Base-by-base conservation (phyloP, 1,140 invertebrate species). In the Cylas formicarius region DNA sequence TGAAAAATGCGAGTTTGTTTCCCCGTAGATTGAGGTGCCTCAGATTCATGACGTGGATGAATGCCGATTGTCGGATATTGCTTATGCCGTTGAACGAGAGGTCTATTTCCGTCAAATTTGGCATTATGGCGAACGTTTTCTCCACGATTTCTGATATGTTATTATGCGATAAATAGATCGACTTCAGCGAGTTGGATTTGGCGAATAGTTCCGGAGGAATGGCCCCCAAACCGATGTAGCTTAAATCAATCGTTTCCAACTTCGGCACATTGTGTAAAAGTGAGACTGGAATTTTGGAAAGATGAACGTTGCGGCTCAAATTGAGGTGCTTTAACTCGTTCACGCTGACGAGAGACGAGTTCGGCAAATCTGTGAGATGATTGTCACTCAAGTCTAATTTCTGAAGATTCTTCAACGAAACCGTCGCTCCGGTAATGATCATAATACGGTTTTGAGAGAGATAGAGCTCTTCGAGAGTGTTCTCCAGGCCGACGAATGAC, bases 341-440 rank as follows among this genome's bases (percentile, higher is more conserved):
- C 17, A 90, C 66, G n/a, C 75, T 69, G 3, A 74, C 69, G 41
- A 92, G 89, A 0, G 80, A 75, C 19, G 77, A 78, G 0, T 72
- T 68, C 0, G 78, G 70, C 7, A 90, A 59, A 45, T 82, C 80
- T 0, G 77, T 79, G 7, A 91, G 57, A 55, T 82, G 76, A 58
- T 92, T 93, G 16, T 76, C 74, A n/a, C 84, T 84, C 11, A 91
- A 61, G 63, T 90, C 84, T 6, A 91, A 66, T 19, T 72, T 77
- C 53, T 80, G 68, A 5, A 91, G 66, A 38, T 77, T 78, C 0
- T 70, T 65, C 34, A 87, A 65, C 1, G 76, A 67, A 13, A 90
- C 62, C 1, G 81, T 75, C 31, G 74, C 72, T n/a, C 76, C 74
- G 0, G 76, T 69, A 32, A 84, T 63, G 4, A 73, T 74, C 4